A percentile compares a stretch with the other conserved stretches of the same genome.
Conservation (phyloP, 2,888 invertebrate genomes). For the Tridacna gigas region DNA sequence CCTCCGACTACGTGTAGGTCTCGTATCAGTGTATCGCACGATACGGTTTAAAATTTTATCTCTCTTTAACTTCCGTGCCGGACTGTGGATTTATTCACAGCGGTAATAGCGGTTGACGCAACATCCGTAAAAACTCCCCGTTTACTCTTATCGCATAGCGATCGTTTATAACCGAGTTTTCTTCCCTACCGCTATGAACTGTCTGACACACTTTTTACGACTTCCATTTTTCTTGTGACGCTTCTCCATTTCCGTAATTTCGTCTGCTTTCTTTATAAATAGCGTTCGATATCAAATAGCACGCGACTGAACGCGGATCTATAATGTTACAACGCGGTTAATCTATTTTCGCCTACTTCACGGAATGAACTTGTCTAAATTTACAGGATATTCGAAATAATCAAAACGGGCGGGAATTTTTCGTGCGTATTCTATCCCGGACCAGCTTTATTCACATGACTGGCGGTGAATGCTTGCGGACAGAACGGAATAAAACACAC, state of each 20-base stretch:
- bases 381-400: not conserved
- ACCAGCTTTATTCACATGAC: not conserved
- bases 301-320: slow-evolving; percentile 25
- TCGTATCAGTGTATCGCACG: slow-evolving; percentile 2
- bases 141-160: not conserved
- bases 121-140: not conserved
- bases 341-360: not conserved
- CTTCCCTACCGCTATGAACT: not conserved
- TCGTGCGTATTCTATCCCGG: not conserved
- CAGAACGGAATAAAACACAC: not conserved
- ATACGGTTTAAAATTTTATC: not conserved
- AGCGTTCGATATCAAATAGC: slow-evolving; percentile 54
- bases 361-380: not conserved
- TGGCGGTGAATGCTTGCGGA: not conserved
- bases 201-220: not conserved
- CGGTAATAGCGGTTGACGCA: not conserved
- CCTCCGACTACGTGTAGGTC: not conserved
- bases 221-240: slow-evolving; percentile 49
- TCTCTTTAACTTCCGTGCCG: not conserved
- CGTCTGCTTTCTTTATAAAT: slow-evolving; percentile 59
- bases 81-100: not conserved
- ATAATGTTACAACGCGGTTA: not conserved
- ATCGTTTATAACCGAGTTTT: not conserved
- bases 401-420: not conserved
- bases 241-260: slow-evolving; percentile 60